phyloP scores from a whole-genome alignment of 1,140 invertebrate species.

The Drosophila insularis region DNA sequence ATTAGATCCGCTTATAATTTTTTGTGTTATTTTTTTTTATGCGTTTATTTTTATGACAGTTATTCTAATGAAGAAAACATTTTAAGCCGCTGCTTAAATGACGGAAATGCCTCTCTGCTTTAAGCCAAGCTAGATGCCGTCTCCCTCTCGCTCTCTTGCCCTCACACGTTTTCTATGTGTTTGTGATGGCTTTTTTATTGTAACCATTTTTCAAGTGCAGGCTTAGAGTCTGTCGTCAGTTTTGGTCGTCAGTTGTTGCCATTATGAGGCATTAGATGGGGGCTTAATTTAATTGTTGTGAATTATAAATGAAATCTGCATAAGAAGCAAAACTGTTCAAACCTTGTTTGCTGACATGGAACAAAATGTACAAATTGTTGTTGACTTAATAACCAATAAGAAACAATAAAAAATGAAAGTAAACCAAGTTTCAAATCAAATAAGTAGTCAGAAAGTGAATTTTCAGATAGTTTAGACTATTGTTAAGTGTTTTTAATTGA shows the following conservation, averaged over 20 bases:
- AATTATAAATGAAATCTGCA: conserved; percentile 63
- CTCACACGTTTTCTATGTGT: not conserved
- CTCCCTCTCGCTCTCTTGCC: not conserved
- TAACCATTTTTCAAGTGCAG: conserved; percentile 76
- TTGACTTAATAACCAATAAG: no score
- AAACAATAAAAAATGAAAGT: not conserved
- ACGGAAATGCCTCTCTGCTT: conserved; percentile 66
- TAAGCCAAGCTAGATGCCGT: not conserved
- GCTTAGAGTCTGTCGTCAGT: conserved; percentile 49
- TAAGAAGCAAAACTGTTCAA: conserved; percentile 22
- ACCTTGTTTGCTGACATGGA: not conserved
- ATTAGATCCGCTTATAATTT: conserved; percentile 75
- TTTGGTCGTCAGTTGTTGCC: conserved; percentile 19
- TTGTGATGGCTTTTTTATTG: conserved; percentile 65
- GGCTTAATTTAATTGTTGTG: conserved; percentile 74
- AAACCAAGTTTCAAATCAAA: not conserved
- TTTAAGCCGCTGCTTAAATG: conserved; percentile 75
- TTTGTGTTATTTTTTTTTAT: conserved; percentile 62
- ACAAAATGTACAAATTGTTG: not conserved
- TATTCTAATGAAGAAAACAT: conserved; percentile 80
- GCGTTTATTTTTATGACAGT: conserved; percentile 80
- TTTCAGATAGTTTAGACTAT: no score
- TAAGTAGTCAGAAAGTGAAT: no score
- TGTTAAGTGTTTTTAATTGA: no score
- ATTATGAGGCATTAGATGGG: conserved; percentile 65